These are phyloP conservation scores for Pseudomyrmex concolor DNA, from an alignment of 1,140 invertebrate genomes.

Conservation along the genomic window DNA sequence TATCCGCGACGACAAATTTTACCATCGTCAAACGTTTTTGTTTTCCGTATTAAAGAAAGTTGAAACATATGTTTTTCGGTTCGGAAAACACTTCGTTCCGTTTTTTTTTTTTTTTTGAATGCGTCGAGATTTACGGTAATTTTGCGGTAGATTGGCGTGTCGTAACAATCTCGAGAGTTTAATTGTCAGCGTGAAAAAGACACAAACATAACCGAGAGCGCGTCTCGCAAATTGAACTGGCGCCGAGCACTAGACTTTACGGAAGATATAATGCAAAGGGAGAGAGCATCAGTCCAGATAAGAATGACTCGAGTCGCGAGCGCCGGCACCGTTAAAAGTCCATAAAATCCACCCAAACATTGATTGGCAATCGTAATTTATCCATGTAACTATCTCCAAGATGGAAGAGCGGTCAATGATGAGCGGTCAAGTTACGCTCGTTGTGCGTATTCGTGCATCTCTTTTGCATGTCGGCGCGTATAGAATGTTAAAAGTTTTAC, in stretches of 20 bases:
- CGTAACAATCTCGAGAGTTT: background rate
- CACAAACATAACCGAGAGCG: constrained; percentile 19
- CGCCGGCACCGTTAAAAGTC: constrained; percentile 53
- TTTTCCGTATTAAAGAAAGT: too few species aligned
- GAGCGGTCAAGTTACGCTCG: constrained; percentile 48
- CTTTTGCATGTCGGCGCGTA: background rate
- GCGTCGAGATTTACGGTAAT: background rate
- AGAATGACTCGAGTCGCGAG: constrained; percentile 35
- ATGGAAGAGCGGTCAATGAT: constrained; percentile 29
- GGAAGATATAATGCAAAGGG: constrained; percentile 20
- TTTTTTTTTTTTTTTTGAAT: background rate
- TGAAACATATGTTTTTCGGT: background rate
- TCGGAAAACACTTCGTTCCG: background rate
- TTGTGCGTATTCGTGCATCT: constrained; percentile 16
- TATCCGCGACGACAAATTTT: background rate
- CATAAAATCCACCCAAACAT: constrained; percentile 62
- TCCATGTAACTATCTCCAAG: constrained; percentile 23
- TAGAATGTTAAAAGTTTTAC: too few species aligned
- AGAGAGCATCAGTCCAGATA: constrained; percentile 23
- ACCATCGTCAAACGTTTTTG: background rate
- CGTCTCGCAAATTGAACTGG: constrained; percentile 62
- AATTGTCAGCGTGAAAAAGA: background rate
- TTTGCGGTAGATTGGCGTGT: background rate
- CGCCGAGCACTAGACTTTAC: constrained; percentile 54
- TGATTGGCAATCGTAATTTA: constrained; percentile 56